These are phyloP conservation scores for Fratercula arctica DNA, from an alignment of 2,797 vertebrate genomes.

Conservation along the genomic window DNA sequence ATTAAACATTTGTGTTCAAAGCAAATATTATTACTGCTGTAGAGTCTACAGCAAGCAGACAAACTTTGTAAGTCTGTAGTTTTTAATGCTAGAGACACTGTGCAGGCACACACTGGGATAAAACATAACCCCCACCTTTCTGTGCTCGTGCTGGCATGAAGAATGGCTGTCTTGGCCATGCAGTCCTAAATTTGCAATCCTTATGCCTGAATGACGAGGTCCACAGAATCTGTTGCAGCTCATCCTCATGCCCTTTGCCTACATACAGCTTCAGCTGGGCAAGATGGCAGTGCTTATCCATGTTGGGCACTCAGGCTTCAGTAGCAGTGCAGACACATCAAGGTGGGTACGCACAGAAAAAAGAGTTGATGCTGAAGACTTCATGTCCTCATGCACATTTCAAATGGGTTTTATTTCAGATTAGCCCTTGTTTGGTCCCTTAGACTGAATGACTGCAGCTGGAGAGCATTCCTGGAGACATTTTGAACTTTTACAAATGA, in stretches of 20 bases:
- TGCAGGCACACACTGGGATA: neutral
- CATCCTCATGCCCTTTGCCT: neutral
- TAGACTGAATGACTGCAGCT: neutral
- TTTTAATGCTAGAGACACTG: neutral
- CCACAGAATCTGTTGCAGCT: neutral
- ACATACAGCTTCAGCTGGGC: neutral
- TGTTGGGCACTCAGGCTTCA: neutral
- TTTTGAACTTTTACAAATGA: slow-evolving; percentile 5
- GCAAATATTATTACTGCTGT: neutral
- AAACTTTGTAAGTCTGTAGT: neutral
- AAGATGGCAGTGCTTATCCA: neutral
- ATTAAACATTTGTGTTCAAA: neutral
- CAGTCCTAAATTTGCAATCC: neutral
- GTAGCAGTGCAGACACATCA: accelerated
- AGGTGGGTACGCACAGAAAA: neutral
- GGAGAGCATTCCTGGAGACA: neutral
- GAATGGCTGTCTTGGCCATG: neutral
- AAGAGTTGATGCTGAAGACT: neutral
- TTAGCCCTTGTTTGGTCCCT: neutral
- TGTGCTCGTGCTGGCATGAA: neutral
- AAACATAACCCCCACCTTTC: neutral
- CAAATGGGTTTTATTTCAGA: neutral
- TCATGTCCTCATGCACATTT: neutral
- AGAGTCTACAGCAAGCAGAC: neutral
- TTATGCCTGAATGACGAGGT: neutral